A percentile compares a stretch with the other conserved stretches of the same genome.
Evolutionary conservation across 2,797 vertebrate species (phyloP).

Genomic region (Tamandua tetradactyla): DNA sequence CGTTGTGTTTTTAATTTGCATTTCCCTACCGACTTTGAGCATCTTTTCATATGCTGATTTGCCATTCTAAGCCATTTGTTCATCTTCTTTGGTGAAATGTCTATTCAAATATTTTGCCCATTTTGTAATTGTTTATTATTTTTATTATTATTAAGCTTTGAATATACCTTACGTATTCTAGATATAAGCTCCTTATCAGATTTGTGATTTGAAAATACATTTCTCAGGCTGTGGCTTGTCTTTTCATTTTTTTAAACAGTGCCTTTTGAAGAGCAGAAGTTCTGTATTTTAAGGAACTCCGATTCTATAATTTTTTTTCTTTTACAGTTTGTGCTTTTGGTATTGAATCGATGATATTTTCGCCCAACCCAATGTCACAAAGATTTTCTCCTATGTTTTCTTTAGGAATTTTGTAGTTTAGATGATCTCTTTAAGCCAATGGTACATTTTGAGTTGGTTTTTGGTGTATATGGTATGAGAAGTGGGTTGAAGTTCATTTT

Average conservation of each 20-base stretch:
- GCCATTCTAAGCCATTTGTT: neutral
- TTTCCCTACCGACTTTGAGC: neutral
- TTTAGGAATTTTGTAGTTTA: neutral
- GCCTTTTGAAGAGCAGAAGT: neutral
- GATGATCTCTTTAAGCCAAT: neutral
- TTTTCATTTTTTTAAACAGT: conserved; percentile 1
- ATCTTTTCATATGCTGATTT: neutral
- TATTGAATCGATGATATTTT: neutral
- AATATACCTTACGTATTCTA: neutral
- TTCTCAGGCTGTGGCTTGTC: neutral
- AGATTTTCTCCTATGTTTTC: neutral
- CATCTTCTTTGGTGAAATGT: neutral
- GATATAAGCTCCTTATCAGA: neutral
- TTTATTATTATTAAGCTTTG: no score
- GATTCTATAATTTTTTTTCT: neutral
- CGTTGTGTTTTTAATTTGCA: neutral
- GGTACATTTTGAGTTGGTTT: neutral
- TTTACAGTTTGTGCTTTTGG: neutral
- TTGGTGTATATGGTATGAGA: neutral
- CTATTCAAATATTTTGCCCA: conserved; percentile 5
- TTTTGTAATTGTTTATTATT: neutral
- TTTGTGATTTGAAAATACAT: conserved; percentile 14
- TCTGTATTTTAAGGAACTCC: neutral
- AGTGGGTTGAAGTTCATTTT: neutral
- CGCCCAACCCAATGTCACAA: neutral